Base-by-base conservation (phyloP, 2,113 vertebrate species). In the Mesoclemmys tuberculata region DNA sequence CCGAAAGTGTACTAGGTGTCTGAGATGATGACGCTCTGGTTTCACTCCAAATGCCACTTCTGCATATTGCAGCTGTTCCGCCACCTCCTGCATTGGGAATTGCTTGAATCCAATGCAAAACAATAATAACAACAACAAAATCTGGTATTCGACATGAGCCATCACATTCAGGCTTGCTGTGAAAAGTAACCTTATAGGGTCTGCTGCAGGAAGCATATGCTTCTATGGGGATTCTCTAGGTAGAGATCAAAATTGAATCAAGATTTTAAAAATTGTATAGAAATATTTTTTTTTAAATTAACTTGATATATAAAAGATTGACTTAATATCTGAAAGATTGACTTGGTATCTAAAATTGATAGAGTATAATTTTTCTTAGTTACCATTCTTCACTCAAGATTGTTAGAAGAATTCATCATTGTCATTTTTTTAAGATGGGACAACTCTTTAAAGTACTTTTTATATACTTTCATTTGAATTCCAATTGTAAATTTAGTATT, bases 321-420 rank as follows among this genome's bases (percentile, higher is more conserved):
- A 52, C 14, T 49, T 49, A 5, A 18, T 14, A 52, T 52, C 13
- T 52, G 18, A 52, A 51, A 52, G 13, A 84, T 31, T 80, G 2
- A 82, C 48, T 80, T 93, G 82, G 71, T 75, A 81, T 88, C 68
- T 79, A 87, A 82, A 46, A 56, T 75, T 91, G 89, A 87, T 82
- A 52, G 35, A 88, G 3, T 92, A 22, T 31, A 82, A n/a, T 2
- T 48, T 48, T 74, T 87, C 31, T 31, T 1, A 80, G 91, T 93
- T 51, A 90, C 5, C 10, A 35, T 79, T 79, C 49, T 46, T 89
- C 82, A 85, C 78, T 64, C 4, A 94, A 81, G 88, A n/a, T 64
- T 86, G 2, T 31, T 52, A n/a, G 10, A 87, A 84, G 4, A 80
- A 29, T 26, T 6, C 6, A 35, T 49, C 82, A 4, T 46, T 49